These are phyloP conservation scores for Sebastolobus alascanus DNA, from an alignment of 2,797 vertebrate genomes.

Conservation along the genomic window DNA sequence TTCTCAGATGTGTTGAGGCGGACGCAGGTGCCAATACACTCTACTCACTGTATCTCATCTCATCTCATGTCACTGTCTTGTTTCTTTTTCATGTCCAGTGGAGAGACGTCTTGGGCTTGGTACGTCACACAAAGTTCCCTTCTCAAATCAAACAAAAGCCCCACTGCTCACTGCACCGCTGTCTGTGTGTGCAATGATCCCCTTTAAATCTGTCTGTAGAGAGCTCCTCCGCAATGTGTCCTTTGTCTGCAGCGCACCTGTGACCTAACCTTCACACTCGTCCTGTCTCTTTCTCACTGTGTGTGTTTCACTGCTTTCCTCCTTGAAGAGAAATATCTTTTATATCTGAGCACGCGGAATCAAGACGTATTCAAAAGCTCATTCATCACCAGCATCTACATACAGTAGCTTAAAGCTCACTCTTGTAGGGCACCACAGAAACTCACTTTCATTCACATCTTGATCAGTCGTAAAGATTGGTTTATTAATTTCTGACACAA, in stretches of 20 bases:
- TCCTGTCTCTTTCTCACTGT: conserved; percentile 18
- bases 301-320: conserved; percentile 19
- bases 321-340: conserved; percentile 33
- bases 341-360: background rate
- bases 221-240: conserved; percentile 21
- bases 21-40: background rate
- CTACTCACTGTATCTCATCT: background rate
- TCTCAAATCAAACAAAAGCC: conserved; percentile 40
- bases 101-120: conserved; percentile 87
- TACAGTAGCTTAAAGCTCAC: background rate
- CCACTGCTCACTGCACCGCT: conserved; percentile 42
- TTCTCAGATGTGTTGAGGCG: conserved; percentile 4
- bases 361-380: background rate
- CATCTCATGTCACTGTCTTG: conserved; percentile 62
- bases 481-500: conserved; percentile 5
- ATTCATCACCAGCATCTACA: background rate
- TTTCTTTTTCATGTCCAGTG: conserved; percentile 87
- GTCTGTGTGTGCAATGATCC: conserved; percentile 34
- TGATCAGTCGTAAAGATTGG: conserved; percentile 1
- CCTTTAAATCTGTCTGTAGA: conserved; percentile 31
- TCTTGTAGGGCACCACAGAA: background rate
- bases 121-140: conserved; percentile 74
- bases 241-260: conserved; percentile 40
- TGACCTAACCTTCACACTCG: conserved; percentile 44
- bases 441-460: conserved; percentile 1